These are phyloP conservation scores for Drosophila rhopaloa DNA, from an alignment of 1,140 invertebrate species.

Conservation along the genomic window DNA sequence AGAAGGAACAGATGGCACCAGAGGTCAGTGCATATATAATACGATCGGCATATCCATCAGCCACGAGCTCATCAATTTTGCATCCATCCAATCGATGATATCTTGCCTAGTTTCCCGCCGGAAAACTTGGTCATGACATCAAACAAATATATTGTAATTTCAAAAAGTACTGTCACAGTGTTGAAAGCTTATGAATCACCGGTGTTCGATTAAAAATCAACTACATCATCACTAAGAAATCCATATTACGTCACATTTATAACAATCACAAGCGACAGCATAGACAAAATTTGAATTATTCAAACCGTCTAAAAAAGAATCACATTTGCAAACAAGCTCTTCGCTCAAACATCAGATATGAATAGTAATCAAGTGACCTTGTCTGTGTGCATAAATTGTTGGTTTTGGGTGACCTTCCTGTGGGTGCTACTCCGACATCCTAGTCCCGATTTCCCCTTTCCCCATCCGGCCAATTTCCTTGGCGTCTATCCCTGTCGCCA, in stretches of 20 bases:
- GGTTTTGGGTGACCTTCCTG: constrained; percentile 21
- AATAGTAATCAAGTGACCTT: constrained; percentile 36
- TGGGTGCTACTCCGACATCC: constrained; percentile 13
- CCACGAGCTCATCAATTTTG: constrained; percentile 31
- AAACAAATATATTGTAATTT: not conserved
- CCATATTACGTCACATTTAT: constrained; percentile 16
- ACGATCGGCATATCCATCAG: constrained; percentile 15
- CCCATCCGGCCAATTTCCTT: constrained; percentile 1
- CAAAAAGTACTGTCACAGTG: not conserved
- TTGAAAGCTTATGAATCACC: too few species aligned
- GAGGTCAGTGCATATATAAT: constrained; percentile 26
- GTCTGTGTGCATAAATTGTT: constrained; percentile 2
- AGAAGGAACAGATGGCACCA: constrained; percentile 35
- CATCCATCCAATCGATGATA: constrained; percentile 43
- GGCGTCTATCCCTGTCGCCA: constrained; percentile 54
- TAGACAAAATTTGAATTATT: constrained; percentile 15
- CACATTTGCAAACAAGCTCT: constrained; percentile 7
- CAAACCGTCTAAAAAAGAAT: constrained; percentile 12
- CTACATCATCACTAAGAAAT: not conserved
- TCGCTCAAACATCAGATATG: constrained; percentile 20
- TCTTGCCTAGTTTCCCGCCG: constrained; percentile 3
- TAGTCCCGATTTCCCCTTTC: not conserved
- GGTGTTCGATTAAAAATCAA: not conserved
- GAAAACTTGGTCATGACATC: not conserved
- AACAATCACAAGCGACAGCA: not conserved